Conservation (phyloP, 2,113 vertebrate species). For the Oenanthe melanoleuca region DNA sequence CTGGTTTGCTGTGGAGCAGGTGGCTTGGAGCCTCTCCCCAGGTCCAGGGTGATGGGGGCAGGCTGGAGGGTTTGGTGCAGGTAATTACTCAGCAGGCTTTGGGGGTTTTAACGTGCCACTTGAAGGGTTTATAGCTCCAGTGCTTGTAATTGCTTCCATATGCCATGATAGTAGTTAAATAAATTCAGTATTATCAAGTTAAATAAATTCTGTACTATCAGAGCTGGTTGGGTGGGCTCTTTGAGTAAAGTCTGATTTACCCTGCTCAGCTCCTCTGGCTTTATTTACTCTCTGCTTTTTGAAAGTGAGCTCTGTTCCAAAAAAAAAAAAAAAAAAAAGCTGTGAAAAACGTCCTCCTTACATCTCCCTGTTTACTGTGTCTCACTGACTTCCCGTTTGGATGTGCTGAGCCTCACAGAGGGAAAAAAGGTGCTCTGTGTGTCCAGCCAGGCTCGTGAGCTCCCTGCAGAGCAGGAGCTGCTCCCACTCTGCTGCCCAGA, state of each 20-base stretch:
- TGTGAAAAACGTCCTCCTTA: background rate
- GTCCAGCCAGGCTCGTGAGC: background rate
- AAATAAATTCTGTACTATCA: background rate
- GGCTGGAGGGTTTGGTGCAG: background rate
- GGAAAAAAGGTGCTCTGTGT: conserved; percentile 39
- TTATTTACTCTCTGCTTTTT: conserved; percentile 13
- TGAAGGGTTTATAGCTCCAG: background rate
- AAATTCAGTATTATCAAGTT: background rate
- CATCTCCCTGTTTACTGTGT: conserved; percentile 43
- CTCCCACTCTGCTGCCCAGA: background rate
- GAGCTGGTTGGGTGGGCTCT: background rate
- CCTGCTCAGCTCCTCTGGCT: background rate
- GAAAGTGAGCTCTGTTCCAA: conserved; percentile 3
- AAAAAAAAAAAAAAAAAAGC: background rate
- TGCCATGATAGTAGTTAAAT: background rate
- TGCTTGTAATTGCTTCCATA: background rate
- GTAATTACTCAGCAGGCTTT: background rate
- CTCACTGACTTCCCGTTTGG: conserved; percentile 53
- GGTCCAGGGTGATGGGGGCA: background rate
- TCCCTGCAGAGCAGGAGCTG: background rate
- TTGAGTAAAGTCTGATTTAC: background rate
- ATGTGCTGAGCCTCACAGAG: conserved; percentile 31
- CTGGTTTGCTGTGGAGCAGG: background rate
- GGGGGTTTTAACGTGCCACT: background rate
- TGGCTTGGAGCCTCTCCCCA: background rate